phyloP scores from a whole-genome alignment of 2,113 vertebrate species.

The Leptodactylus fuscus region DNA sequence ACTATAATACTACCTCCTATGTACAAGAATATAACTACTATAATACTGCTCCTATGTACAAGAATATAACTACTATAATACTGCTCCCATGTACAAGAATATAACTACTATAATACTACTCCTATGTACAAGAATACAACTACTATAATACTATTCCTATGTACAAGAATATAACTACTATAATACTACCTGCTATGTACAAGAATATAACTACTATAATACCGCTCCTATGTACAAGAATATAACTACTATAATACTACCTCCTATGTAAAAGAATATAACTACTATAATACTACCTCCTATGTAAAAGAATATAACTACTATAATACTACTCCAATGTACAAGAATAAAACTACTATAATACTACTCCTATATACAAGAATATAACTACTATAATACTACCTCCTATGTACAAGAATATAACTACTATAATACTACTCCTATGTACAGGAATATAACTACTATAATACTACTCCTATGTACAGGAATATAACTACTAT shows the following conservation, averaged over 20 bases:
- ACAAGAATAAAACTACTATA: no score
- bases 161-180: not conserved
- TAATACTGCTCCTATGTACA: not conserved
- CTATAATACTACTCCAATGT: not conserved
- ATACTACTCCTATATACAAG: not conserved
- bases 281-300: not conserved
- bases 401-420: not conserved
- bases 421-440: not conserved
- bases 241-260: no score
- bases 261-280: no score
- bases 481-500: no score
- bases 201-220: not conserved
- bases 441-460: no score
- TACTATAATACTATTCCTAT: not conserved
- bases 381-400: constrained; percentile 3
- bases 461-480: no score
- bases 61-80: constrained; percentile 1
- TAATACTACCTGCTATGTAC: not conserved
- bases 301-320: not conserved
- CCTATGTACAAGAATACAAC: no score
- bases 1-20: not conserved
- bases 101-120: not conserved
- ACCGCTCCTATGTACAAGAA: no score
- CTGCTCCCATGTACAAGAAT: not conserved
- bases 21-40: not conserved